A percentile compares a stretch with the other conserved stretches of the same genome.
These are phyloP conservation scores for Notocelia uddmanniana DNA, from an alignment of 2,888 invertebrate species.

Conservation along the genomic window DNA sequence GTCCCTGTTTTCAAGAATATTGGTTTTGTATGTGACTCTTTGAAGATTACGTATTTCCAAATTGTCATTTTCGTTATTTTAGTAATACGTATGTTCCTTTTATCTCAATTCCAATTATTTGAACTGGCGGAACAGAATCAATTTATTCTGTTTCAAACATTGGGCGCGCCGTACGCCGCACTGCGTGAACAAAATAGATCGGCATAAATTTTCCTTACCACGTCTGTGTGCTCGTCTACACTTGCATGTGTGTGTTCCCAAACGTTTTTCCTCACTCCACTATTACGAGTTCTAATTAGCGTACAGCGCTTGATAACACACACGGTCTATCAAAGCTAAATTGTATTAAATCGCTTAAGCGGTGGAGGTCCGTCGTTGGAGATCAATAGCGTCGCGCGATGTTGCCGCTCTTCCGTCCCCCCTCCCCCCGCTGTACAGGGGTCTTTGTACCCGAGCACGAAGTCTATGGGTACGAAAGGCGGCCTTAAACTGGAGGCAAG, in stretches of 20 bases:
- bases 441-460: conserved; percentile 71
- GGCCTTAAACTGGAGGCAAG: conserved; percentile 60
- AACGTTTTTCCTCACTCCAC: conserved; percentile 44
- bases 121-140: conserved; percentile 4
- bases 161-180: conserved; percentile 28
- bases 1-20: too few species aligned
- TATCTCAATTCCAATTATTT: conserved; percentile 1
- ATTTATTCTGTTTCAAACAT: conserved; percentile 28
- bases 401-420: conserved; percentile 67
- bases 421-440: conserved; percentile 59
- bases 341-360: conserved; percentile 56
- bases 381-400: conserved; percentile 76
- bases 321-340: conserved; percentile 40
- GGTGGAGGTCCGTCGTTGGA: conserved; percentile 53
- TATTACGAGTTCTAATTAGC: conserved; percentile 46
- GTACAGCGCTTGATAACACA: conserved; percentile 48
- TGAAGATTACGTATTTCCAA: too few species aligned
- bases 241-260: conserved; percentile 17
- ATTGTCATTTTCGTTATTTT: not conserved
- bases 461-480: conserved; percentile 58
- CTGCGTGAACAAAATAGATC: conserved; percentile 40
- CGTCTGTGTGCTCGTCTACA: conserved; percentile 21
- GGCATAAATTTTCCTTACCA: conserved; percentile 40
- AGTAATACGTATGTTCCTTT: not conserved
- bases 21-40: too few species aligned